Percentiles rank a stretch among this genome's conserved stretches.
These are phyloP conservation scores for Anoplopoma fimbria DNA, from an alignment of 2,113 vertebrate species.

Conservation along the genomic window DNA sequence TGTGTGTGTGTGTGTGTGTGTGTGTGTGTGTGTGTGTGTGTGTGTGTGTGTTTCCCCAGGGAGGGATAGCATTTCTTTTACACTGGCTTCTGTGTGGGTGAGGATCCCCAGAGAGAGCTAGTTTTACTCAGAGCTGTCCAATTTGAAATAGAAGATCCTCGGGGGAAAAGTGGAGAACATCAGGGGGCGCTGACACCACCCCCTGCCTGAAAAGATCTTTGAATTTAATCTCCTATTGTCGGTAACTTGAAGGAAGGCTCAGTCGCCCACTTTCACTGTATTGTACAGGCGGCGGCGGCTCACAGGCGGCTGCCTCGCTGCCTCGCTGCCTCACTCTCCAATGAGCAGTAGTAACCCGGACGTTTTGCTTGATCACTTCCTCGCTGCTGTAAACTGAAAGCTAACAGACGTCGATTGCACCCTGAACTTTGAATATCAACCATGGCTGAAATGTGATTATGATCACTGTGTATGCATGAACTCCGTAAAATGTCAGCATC, in stretches of 20 bases:
- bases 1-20: neutral
- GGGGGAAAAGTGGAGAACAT: conserved; percentile 63
- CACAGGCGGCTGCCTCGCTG: conserved; percentile 9
- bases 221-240: conserved; percentile 62
- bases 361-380: conserved; percentile 25
- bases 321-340: conserved; percentile 48
- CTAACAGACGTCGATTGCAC: conserved; percentile 23
- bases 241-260: conserved; percentile 50
- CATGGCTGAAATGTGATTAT: conserved; percentile 50
- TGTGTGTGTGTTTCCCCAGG: conserved; percentile 25
- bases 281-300: conserved; percentile 40
- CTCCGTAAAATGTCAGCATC: conserved; percentile 68
- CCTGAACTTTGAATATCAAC: conserved; percentile 44
- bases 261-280: conserved; percentile 25
- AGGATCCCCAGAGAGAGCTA: conserved; percentile 62
- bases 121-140: conserved; percentile 71
- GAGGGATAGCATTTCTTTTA: conserved; percentile 66
- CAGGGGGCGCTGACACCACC: conserved; percentile 48
- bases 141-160: conserved; percentile 73
- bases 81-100: conserved; percentile 54
- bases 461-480: conserved; percentile 54
- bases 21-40: conserved; percentile 15
- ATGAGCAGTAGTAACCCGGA: conserved; percentile 4
- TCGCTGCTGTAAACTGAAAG: conserved; percentile 19
- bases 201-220: conserved; percentile 47